phyloP scores from a whole-genome alignment of 2,888 invertebrate species.

The Callyntrura guangdongensis region DNA sequence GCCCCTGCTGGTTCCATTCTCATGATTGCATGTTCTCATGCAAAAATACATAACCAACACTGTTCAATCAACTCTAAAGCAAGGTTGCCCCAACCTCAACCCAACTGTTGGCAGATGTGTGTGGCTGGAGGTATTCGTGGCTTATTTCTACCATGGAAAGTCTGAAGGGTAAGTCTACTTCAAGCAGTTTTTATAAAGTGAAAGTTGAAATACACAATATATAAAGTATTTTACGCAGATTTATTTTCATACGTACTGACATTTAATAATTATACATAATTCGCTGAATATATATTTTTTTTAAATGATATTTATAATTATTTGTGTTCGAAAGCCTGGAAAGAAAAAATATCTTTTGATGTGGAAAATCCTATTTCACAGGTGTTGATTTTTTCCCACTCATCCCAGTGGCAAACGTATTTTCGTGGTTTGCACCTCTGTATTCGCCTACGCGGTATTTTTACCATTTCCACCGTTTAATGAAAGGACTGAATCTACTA shows the following conservation, averaged over 20 bases:
- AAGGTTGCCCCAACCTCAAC: neutral
- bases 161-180: conserved; percentile 59
- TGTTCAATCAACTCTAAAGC: neutral
- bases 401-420: neutral
- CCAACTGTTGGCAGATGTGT: conserved; percentile 60
- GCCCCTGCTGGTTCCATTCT: conserved; percentile 22
- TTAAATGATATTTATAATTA: neutral
- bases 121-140: neutral
- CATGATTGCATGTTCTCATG: conserved; percentile 10
- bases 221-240: neutral
- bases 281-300: neutral
- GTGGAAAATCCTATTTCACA: conserved; percentile 54
- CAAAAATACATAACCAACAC: conserved; percentile 44
- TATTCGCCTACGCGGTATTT: conserved; percentile 16
- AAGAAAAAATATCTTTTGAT: neutral
- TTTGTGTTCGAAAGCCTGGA: neutral
- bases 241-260: neutral
- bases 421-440: neutral
- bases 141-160: conserved; percentile 44
- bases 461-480: conserved; percentile 15
- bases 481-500: conserved; percentile 35
- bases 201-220: neutral
- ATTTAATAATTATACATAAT: neutral
- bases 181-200: neutral
- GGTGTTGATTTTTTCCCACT: conserved; percentile 8